These are phyloP conservation scores for Megastigmus dorsalis DNA, from an alignment of 2,888 invertebrate genomes.

Conservation along the genomic window DNA sequence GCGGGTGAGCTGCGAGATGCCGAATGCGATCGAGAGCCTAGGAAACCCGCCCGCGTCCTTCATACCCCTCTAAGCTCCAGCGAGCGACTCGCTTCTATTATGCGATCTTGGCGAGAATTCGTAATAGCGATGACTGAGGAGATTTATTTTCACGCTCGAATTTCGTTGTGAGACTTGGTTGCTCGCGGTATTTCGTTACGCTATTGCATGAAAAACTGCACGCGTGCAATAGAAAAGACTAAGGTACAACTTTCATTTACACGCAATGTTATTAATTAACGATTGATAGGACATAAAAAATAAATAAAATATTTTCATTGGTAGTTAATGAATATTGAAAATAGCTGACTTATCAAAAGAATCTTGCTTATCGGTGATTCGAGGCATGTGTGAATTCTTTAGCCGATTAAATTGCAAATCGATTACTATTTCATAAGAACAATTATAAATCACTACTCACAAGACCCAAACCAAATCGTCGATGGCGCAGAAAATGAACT, in stretches of 20 bases:
- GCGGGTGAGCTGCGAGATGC: neutral
- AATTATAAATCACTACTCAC: neutral
- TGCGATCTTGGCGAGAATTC: neutral
- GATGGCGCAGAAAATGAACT: conserved; percentile 50
- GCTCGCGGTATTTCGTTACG: no score
- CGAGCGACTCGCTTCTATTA: neutral
- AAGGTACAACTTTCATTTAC: no score
- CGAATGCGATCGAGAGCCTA: neutral
- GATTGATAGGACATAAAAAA: no score
- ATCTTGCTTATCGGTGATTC: no score
- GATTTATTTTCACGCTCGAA: conserved; percentile 4
- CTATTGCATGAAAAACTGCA: no score
- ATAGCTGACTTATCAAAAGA: no score
- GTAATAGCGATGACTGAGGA: neutral
- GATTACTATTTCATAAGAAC: neutral
- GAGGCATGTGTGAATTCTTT: neutral
- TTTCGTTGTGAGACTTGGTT: no score
- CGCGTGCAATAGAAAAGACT: no score
- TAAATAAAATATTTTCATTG: no score
- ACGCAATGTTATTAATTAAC: no score
- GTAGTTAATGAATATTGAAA: no score
- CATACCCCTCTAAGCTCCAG: no score
- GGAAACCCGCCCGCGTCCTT: neutral
- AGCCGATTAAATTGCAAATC: neutral
- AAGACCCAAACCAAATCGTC: neutral